Evolutionary conservation across 2,113 vertebrate species (phyloP).

Genomic region (Scartelaos histophorus): DNA sequence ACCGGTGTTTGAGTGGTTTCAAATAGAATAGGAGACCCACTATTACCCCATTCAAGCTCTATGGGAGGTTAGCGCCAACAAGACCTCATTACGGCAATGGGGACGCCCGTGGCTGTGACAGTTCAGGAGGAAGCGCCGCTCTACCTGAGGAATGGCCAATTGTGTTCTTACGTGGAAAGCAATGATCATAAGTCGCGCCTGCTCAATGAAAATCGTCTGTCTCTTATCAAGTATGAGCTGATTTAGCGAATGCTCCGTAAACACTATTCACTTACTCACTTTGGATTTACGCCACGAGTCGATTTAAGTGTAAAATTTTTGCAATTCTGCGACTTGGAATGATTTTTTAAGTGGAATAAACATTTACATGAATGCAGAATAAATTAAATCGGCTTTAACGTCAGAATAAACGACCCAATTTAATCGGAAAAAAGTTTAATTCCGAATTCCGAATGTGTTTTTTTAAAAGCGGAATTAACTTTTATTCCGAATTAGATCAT

Average conservation of each 20-base stretch:
- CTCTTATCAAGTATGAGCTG: neutral
- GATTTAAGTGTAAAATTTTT: too few relatives aligned
- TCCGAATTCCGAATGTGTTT: too few relatives aligned
- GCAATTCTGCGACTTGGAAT: neutral
- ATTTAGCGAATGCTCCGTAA: neutral
- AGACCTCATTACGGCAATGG: slow-evolving; percentile 61
- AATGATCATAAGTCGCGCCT: neutral
- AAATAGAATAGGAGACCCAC: slow-evolving; percentile 70
- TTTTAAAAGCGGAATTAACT: too few relatives aligned
- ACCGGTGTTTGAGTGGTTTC: slow-evolving; percentile 66
- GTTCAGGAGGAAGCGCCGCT: slow-evolving; percentile 13
- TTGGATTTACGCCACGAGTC: too few relatives aligned
- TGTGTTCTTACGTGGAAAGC: neutral
- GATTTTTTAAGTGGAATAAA: too few relatives aligned
- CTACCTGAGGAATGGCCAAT: too few relatives aligned
- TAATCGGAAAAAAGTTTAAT: too few relatives aligned
- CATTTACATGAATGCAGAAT: too few relatives aligned
- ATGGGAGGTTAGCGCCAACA: slow-evolving; percentile 62
- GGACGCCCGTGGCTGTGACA: slow-evolving; percentile 49
- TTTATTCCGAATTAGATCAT: too few relatives aligned
- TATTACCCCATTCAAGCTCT: slow-evolving; percentile 69
- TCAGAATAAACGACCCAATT: too few relatives aligned
- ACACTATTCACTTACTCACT: too few relatives aligned
- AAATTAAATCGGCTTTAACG: too few relatives aligned
- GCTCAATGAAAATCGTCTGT: neutral